phyloP scores from a whole-genome alignment of 2,888 invertebrate species.

The Bursaphelenchus okinawaensis region DNA sequence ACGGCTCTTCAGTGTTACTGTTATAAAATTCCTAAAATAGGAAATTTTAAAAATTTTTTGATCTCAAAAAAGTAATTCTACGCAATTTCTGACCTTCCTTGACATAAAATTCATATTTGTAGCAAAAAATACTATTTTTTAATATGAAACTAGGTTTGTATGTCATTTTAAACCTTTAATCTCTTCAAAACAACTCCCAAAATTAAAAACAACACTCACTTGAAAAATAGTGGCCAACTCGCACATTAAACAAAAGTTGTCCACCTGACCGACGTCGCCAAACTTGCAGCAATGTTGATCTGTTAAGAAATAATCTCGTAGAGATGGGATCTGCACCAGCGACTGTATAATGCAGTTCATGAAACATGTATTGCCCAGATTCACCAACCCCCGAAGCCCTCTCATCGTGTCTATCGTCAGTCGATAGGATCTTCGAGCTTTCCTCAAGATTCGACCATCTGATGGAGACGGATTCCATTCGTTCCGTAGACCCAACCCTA shows the following conservation, averaged over 20 bases:
- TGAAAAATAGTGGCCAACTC: constrained; percentile 92
- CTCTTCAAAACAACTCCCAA: not conserved
- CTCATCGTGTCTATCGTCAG: constrained; percentile 14
- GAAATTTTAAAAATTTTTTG: not conserved
- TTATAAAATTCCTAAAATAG: constrained; percentile 35
- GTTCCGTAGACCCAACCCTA: constrained; percentile 28
- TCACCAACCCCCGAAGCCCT: constrained; percentile 81
- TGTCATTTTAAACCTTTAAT: too few species aligned
- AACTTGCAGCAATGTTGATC: constrained; percentile 77
- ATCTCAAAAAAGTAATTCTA: not conserved
- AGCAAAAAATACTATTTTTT: not conserved
- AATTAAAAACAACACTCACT: constrained; percentile 58
- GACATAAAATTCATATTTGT: too few species aligned
- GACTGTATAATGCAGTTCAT: constrained; percentile 92
- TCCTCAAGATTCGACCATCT: constrained; percentile 24
- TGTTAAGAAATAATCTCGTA: constrained; percentile 88
- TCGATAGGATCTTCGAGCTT: not conserved
- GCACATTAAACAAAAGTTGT: constrained; percentile 72
- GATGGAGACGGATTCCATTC: constrained; percentile 31
- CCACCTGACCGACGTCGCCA: not conserved
- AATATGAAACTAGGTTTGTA: too few species aligned
- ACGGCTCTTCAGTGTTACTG: constrained; percentile 68
- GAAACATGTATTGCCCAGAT: constrained; percentile 93
- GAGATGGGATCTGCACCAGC: constrained; percentile 74
- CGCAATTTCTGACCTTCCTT: not conserved